These are phyloP conservation scores for Campodea augens DNA, from an alignment of 1,140 invertebrate species.

Conservation along the genomic window DNA sequence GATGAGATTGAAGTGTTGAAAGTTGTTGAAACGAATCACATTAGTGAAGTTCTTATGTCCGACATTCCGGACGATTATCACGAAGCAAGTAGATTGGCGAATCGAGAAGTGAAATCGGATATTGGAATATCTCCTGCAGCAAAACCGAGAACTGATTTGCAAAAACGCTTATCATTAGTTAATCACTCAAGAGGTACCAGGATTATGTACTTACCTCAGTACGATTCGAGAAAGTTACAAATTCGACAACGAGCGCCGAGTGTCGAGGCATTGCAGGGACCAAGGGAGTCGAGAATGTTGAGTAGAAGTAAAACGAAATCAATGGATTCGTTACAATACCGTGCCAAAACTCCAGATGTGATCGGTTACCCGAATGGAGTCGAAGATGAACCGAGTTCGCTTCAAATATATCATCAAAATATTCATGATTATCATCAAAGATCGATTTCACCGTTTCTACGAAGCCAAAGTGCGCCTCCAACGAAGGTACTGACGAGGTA, in stretches of 20 bases:
- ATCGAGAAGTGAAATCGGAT: not conserved
- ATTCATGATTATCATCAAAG: not conserved
- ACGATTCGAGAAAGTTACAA: conserved; percentile 22
- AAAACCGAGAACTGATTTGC: conserved; percentile 12
- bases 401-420: not conserved
- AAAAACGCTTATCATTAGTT: conserved; percentile 28
- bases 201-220: conserved; percentile 59
- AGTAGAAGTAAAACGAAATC: too few species aligned
- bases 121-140: too few species aligned
- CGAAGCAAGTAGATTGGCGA: too few species aligned
- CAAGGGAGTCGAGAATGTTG: not conserved
- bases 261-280: not conserved
- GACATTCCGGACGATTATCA: too few species aligned
- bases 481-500: not conserved
- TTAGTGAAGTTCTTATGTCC: too few species aligned
- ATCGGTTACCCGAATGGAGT: too few species aligned
- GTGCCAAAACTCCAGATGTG: not conserved
- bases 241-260: conserved; percentile 8
- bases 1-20: conserved; percentile 21
- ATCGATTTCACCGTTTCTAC: conserved; percentile 6
- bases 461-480: conserved; percentile 10
- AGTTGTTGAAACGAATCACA: conserved; percentile 9
- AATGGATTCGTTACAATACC: too few species aligned
- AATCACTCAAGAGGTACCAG: conserved; percentile 35
- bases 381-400: not conserved